Percentiles rank a stretch among this genome's conserved stretches.
These are phyloP conservation scores for Cotesia vestalis DNA, from an alignment of 1,140 invertebrate species.

Conservation along the genomic window DNA sequence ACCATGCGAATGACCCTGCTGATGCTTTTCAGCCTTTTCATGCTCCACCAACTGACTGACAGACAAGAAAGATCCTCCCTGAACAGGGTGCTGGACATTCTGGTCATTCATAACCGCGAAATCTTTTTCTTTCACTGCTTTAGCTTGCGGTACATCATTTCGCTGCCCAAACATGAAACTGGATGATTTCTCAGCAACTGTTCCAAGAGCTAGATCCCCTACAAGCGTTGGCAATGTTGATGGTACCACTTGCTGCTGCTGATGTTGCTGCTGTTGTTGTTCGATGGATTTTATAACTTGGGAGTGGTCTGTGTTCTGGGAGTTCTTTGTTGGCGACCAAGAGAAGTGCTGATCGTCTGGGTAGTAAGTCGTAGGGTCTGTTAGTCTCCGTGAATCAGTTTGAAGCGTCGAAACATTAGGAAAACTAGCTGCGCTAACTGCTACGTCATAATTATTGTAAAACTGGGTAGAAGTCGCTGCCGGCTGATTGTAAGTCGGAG, in stretches of 20 bases:
- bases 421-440: slow-evolving; percentile 50
- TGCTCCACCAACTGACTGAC: slow-evolving; percentile 75
- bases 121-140: slow-evolving; percentile 56
- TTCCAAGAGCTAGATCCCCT: slow-evolving; percentile 70
- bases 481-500: slow-evolving; percentile 59
- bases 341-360: slow-evolving; percentile 67
- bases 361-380: slow-evolving; percentile 53
- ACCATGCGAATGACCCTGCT: slow-evolving; percentile 47
- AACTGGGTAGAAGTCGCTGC: slow-evolving; percentile 60
- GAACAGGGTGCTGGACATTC: slow-evolving; percentile 51
- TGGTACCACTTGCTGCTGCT: slow-evolving; percentile 59
- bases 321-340: slow-evolving; percentile 69
- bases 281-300: slow-evolving; percentile 56
- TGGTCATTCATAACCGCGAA: slow-evolving; percentile 55
- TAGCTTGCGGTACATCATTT: slow-evolving; percentile 51
- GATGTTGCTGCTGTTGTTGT: slow-evolving; percentile 28
- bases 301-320: slow-evolving; percentile 58
- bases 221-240: slow-evolving; percentile 69
- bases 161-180: slow-evolving; percentile 57
- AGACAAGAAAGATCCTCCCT: slow-evolving; percentile 67
- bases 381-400: slow-evolving; percentile 52
- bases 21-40: slow-evolving; percentile 64
- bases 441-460: slow-evolving; percentile 62
- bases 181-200: slow-evolving; percentile 60
- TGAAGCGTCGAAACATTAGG: slow-evolving; percentile 59